phyloP scores from a whole-genome alignment of 2,888 invertebrate genomes.

The Augochlorella aurata region DNA sequence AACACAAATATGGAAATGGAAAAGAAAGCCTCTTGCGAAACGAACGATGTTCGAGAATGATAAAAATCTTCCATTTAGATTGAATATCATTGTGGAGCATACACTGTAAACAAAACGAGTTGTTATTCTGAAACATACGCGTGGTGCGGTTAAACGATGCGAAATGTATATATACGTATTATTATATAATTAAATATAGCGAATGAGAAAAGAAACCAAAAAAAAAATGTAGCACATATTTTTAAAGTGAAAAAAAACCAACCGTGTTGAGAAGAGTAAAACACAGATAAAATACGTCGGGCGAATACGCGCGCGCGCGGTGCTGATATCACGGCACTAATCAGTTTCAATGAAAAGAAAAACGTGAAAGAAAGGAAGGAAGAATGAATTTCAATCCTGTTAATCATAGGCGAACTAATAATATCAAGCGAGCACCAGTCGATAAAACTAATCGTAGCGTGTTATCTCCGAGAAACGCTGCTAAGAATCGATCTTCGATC shows the following conservation, averaged over 20 bases:
- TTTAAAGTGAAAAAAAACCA: conserved; percentile 62
- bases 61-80: conserved; percentile 65
- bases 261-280: conserved; percentile 33
- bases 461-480: conserved; percentile 60
- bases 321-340: conserved; percentile 66
- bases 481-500: conserved; percentile 59
- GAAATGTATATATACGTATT: conserved; percentile 62
- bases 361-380: not conserved
- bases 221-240: conserved; percentile 67
- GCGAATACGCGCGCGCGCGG: conserved; percentile 51
- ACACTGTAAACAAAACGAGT: conserved; percentile 40
- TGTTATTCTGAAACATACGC: conserved; percentile 54
- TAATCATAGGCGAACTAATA: conserved; percentile 62
- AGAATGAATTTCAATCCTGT: conserved; percentile 59
- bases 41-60: conserved; percentile 56
- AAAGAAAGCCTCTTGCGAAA: conserved; percentile 32
- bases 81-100: conserved; percentile 56
- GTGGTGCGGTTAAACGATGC: conserved; percentile 48
- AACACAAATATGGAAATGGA: conserved; percentile 18
- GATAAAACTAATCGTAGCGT: conserved; percentile 60
- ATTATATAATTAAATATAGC: conserved; percentile 61
- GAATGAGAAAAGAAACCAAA: conserved; percentile 52
- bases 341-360: conserved; percentile 1
- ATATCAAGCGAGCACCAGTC: conserved; percentile 62
- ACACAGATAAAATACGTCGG: conserved; percentile 31